Conservation (phyloP, 30 jellyfish, hydroid and myxozoan species). For the Haliclystus octoradiatus region DNA sequence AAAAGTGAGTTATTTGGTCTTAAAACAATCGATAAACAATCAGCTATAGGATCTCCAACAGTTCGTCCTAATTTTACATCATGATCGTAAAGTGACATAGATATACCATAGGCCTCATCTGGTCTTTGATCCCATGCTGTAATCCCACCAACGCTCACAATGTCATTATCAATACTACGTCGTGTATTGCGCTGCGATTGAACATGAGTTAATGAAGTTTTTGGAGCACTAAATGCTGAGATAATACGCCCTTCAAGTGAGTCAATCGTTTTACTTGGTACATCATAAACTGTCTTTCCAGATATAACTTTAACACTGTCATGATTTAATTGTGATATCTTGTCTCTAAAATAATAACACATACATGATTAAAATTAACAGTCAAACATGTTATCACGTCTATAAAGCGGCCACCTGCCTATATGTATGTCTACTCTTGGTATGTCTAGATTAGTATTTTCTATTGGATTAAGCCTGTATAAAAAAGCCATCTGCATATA, state of each 20-base stretch:
- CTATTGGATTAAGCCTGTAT: too few relatives aligned
- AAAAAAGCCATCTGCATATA: too few relatives aligned
- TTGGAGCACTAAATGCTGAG: conserved; percentile 59
- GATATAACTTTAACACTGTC: conserved; percentile 7
- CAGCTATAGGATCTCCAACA: conserved; percentile 90
- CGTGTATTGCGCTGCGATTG: background rate
- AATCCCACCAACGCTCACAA: conserved; percentile 18
- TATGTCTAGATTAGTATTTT: too few relatives aligned
- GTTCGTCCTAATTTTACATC: conserved; percentile 7
- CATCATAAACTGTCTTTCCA: conserved; percentile 50
- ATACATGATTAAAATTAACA: too few relatives aligned
- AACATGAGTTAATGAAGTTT: background rate
- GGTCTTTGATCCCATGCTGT: conserved; percentile 47
- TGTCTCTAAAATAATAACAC: too few relatives aligned
- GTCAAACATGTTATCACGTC: too few relatives aligned
- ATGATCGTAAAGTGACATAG: conserved; percentile 40
- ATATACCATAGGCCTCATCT: conserved; percentile 70
- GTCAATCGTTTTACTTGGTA: conserved; percentile 42
- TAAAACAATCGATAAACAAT: conserved; percentile 56
- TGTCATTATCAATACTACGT: background rate
- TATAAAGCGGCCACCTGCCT: too few relatives aligned
- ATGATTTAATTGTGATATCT: too few relatives aligned
- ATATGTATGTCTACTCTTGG: too few relatives aligned
- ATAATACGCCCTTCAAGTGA: conserved; percentile 12
- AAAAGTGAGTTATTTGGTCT: conserved; percentile 46